Evolutionary conservation across 1,140 invertebrate species (phyloP), one percentile per base, ranked within the genome.

Genomic region (Psix sp.): DNA sequence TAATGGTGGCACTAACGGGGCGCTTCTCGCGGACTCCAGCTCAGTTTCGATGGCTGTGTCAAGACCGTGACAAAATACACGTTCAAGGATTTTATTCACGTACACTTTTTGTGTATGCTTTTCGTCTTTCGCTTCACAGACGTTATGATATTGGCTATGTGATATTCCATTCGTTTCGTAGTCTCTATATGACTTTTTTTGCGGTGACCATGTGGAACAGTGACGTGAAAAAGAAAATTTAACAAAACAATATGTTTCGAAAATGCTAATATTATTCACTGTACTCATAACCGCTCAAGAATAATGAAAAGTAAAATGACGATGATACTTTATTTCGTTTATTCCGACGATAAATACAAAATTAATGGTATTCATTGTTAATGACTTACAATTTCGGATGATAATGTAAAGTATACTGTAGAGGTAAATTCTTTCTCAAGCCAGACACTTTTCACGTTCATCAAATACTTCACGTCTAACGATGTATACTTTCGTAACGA

Each of bases 1-100:
- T 71, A 76, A 76, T 73, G 63, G 63, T 65, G 62, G 57, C 54
- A 73, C 63, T 71, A 71, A 76, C 73, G 66, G 73, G 66, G 66
- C 59, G 56, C 7, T 56, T 65, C 60, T 56, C 65, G 62, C 66
- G 66, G 48, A 57, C 73, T 54, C 29, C 3, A 36, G 14, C 56
- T 62, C 36, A 42, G 60, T 68, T 76, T 73, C 57, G 57, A 63
- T 49, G 48, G 51, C 43, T 39, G 20, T 48, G 57, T 67, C 63
- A 68, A 74, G 71, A 63, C 72, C 72, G 45, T 74, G 72, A 74
- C 63, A 68, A 68, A n/a, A 68, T 26, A 56, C 52, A 51, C 15
- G 38, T 42, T 35, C 42, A 20, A 5, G 35, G 60, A 73, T 60
- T 66, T 48, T 18, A 73, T 66, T 48, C 60, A 54, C 54, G 33